Evolutionary conservation across 2,888 invertebrate genomes (phyloP).

Genomic region (Dorcus parallelipipedus): DNA sequence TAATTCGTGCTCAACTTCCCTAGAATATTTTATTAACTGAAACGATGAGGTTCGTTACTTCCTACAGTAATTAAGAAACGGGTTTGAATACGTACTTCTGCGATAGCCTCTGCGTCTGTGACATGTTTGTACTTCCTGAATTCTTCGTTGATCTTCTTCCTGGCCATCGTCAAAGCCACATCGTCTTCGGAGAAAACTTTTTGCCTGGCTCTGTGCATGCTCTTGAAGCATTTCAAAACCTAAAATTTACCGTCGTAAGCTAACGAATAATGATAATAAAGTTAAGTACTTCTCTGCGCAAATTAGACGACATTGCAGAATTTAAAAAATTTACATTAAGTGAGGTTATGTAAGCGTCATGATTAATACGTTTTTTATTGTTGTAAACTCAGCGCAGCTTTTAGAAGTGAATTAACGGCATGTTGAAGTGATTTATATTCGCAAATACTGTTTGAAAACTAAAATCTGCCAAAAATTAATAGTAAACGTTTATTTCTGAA

Average conservation of each 20-base stretch:
- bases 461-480: no score
- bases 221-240: conserved; percentile 70
- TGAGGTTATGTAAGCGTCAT: background rate
- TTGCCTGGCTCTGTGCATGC: conserved; percentile 66
- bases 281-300: conserved; percentile 10
- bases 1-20: conserved; percentile 68
- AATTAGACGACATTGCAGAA: conserved; percentile 3
- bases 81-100: conserved; percentile 53
- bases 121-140: conserved; percentile 66
- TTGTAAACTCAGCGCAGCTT: no score
- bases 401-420: no score
- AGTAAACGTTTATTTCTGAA: no score
- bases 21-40: conserved; percentile 65
- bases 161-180: conserved; percentile 59
- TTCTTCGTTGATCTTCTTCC: conserved; percentile 73
- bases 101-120: conserved; percentile 57
- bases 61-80: conserved; percentile 6
- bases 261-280: background rate
- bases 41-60: conserved; percentile 28
- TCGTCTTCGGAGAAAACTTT: conserved; percentile 66
- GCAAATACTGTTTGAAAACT: no score
- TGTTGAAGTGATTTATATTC: no score
- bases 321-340: background rate
- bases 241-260: conserved; percentile 39
- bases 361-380: no score